phyloP scores from a whole-genome alignment of 2,113 vertebrate species.

The Tinamus guttatus region DNA sequence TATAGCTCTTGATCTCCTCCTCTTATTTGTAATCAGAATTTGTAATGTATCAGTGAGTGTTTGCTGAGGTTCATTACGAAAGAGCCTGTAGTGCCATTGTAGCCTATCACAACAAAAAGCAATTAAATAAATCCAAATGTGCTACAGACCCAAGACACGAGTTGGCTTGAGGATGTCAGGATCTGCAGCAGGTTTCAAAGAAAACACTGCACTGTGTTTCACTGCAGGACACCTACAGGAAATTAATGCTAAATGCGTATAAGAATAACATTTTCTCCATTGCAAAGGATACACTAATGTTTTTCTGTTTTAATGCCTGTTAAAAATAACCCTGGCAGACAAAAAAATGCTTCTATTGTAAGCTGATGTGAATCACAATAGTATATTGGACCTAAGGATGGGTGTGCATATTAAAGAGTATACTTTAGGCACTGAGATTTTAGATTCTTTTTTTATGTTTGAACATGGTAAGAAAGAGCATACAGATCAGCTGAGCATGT shows the following conservation, averaged over 20 bases:
- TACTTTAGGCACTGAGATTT: neutral
- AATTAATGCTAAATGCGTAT: neutral
- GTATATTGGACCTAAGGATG: neutral
- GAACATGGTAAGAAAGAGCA: neutral
- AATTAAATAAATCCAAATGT: conserved; percentile 36
- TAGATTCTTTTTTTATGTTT: neutral
- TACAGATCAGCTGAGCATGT: neutral
- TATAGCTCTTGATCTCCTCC: conserved; percentile 5
- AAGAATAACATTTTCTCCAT: conserved; percentile 23
- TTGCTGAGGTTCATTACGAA: neutral
- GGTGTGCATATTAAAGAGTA: neutral
- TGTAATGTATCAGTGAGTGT: neutral
- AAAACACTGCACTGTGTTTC: neutral
- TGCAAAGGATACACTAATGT: neutral
- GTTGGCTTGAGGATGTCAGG: conserved; percentile 4
- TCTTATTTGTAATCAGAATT: neutral
- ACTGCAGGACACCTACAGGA: neutral
- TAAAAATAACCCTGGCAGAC: conserved; percentile 37
- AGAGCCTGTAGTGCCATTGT: neutral
- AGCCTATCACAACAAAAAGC: conserved; percentile 14
- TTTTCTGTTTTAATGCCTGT: conserved; percentile 8
- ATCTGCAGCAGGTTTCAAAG: conserved; percentile 30
- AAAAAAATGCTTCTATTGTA: conserved; percentile 10
- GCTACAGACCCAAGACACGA: neutral
- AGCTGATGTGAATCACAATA: conserved; percentile 1